Base-by-base conservation (phyloP, 1,140 invertebrate genomes). In the Stenopsyche tienmushanensis region DNA sequence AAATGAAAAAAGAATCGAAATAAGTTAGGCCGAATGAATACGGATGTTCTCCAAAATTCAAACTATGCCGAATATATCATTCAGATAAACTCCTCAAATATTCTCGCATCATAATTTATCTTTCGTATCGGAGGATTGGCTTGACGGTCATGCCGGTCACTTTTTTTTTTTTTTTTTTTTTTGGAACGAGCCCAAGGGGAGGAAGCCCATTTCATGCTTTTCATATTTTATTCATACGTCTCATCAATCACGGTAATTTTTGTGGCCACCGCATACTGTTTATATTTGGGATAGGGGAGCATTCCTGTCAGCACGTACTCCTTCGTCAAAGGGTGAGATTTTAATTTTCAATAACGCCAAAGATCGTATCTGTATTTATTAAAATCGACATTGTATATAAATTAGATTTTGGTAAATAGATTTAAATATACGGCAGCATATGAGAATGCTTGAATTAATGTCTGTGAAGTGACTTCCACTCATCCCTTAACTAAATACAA, bases 181-280 rank as follows among this genome's bases (percentile, higher is more conserved):
- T n/a, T n/a, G n/a, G n/a, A n/a, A n/a, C n/a, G 9, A 20, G 52
- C 52, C 10, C 23, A n/a, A 13, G 50, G 21, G 10, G 26, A 20
- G 15, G 26, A 29, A 23, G 52, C 52, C 52, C 24, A 55, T 55
- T 55, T 25, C 8, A 34, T 34, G 29, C 52, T 17, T 23, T 55
- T 20, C 52, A 55, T 55, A 55, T 55, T 55, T 55, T 55, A 55
- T 55, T 55, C 52, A 55, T 55, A 55, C 52, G 26, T 3, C 20
- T 20, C 52, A 55, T 55, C 24, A 55, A 55, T 55, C 52, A 55
- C 29, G 29, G 25, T 55, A 55, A 55, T 52, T 52, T 52, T 21
- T 24, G 49, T 42, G n/a, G n/a, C 41, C n/a, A 15, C n/a, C 9
- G 41, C 41, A 9, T 9, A 2, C 18, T 42, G 18, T 42, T 42